These are phyloP conservation scores for Heliconius congener DNA, from an alignment of 1,140 invertebrate genomes.

Conservation along the genomic window DNA sequence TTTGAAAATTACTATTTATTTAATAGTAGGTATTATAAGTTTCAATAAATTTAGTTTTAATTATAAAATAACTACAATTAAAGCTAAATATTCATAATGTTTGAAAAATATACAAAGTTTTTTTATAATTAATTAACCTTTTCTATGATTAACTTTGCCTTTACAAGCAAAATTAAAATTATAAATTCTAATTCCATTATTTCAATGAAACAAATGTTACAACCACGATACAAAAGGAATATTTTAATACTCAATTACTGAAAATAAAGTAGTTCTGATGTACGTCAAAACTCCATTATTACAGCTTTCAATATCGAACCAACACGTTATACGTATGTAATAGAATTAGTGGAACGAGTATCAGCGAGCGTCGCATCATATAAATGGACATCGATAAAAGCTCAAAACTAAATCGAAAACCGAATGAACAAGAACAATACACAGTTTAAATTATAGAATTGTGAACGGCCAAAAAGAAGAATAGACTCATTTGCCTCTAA, in stretches of 20 bases:
- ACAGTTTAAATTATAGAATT: conserved; percentile 74
- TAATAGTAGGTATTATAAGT: no score
- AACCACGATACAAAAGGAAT: no score
- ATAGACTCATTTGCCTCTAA: conserved; percentile 79
- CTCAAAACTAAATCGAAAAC: conserved; percentile 72
- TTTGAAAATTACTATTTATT: no score
- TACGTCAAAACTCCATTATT: conserved; percentile 1
- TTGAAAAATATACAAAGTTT: no score
- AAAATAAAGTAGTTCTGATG: not conserved
- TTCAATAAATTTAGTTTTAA: no score
- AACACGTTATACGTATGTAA: conserved; percentile 9
- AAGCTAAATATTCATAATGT: no score
- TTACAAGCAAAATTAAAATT: no score
- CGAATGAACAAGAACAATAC: conserved; percentile 76
- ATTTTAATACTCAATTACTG: not conserved
- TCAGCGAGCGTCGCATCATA: conserved; percentile 48
- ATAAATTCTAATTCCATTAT: no score
- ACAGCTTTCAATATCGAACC: not conserved
- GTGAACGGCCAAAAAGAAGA: conserved; percentile 69
- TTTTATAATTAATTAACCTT: no score
- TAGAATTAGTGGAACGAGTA: conserved; percentile 49
- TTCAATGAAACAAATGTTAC: no score
- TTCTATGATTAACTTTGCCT: no score
- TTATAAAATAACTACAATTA: no score
- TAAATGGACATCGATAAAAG: conserved; percentile 75